phyloP scores from a whole-genome alignment of 1,140 invertebrate species.

The Drosophila varians region DNA sequence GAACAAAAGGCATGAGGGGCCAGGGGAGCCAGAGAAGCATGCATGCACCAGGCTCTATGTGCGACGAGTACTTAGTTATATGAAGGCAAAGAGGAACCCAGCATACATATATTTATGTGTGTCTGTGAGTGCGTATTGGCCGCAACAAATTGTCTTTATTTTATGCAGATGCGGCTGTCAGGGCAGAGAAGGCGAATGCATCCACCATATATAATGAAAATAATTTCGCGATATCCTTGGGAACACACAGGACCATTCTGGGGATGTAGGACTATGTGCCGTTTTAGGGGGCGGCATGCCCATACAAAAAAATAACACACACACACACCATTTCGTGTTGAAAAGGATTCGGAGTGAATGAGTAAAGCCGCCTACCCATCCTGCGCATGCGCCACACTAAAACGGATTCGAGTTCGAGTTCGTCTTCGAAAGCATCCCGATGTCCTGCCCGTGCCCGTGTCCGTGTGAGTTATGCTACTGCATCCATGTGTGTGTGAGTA shows the following conservation, averaged over 20 bases:
- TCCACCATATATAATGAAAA: slow-evolving; percentile 74
- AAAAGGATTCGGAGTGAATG: slow-evolving; percentile 40
- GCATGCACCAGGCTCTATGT: slow-evolving; percentile 13
- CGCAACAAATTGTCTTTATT: slow-evolving; percentile 75
- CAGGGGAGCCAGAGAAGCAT: slow-evolving; percentile 32
- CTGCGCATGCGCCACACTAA: slow-evolving; percentile 45
- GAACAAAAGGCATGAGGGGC: slow-evolving; percentile 3
- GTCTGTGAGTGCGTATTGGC: slow-evolving; percentile 59
- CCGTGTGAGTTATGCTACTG: slow-evolving; percentile 28
- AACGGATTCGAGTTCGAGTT: slow-evolving; percentile 35
- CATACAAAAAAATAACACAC: slow-evolving; percentile 54
- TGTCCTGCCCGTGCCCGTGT: slow-evolving; percentile 7
- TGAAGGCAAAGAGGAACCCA: background rate
- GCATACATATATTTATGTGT: slow-evolving; percentile 2
- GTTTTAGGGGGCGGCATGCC: slow-evolving; percentile 68
- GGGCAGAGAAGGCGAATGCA: slow-evolving; percentile 35
- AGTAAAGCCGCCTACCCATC: slow-evolving; percentile 48
- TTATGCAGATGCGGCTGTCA: slow-evolving; percentile 59
- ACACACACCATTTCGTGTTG: slow-evolving; percentile 19
- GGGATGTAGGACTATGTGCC: slow-evolving; percentile 65
- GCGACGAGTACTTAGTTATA: slow-evolving; percentile 22
- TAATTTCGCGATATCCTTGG: slow-evolving; percentile 75
- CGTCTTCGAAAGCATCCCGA: slow-evolving; percentile 58
- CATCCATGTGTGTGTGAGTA: slow-evolving; percentile 7
- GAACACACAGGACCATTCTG: slow-evolving; percentile 27